Conservation (phyloP, 2,888 invertebrate genomes). For the Tyria jacobaeae region DNA sequence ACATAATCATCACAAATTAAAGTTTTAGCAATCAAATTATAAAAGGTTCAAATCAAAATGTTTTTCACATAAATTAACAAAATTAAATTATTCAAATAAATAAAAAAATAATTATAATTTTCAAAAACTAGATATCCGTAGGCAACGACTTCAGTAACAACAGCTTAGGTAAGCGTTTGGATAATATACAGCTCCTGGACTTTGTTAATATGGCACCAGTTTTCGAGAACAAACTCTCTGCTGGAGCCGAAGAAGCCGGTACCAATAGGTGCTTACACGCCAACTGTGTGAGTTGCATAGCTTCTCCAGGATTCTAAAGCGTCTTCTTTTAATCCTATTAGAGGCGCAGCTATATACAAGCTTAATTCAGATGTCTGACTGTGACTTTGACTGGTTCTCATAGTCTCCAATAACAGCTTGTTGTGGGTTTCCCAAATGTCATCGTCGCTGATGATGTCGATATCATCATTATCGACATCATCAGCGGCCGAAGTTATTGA, state of each 20-base stretch:
- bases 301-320: conserved; percentile 44
- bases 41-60: conserved; percentile 4
- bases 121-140: conserved; percentile 16
- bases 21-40: too few relatives aligned
- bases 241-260: conserved; percentile 44
- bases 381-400: conserved; percentile 28
- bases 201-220: conserved; percentile 38
- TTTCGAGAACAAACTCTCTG: conserved; percentile 38
- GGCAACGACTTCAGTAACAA: conserved; percentile 38
- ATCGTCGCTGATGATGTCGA: too few relatives aligned
- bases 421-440: too few relatives aligned
- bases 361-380: conserved; percentile 14
- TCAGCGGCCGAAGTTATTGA: too few relatives aligned
- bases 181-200: conserved; percentile 32
- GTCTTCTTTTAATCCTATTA: conserved; percentile 42
- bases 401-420: too few relatives aligned
- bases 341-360: conserved; percentile 32
- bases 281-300: conserved; percentile 14
- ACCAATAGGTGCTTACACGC: conserved; percentile 35
- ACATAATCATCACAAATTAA: too few relatives aligned
- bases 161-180: conserved; percentile 33
- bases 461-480: too few relatives aligned
- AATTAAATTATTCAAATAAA: conserved; percentile 11
- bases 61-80: conserved; percentile 11
- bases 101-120: too few relatives aligned